Evolutionary conservation across 2,888 invertebrate genomes (phyloP), one percentile per base, ranked within the genome.

Genomic region (Toxonevra muliebris): DNA sequence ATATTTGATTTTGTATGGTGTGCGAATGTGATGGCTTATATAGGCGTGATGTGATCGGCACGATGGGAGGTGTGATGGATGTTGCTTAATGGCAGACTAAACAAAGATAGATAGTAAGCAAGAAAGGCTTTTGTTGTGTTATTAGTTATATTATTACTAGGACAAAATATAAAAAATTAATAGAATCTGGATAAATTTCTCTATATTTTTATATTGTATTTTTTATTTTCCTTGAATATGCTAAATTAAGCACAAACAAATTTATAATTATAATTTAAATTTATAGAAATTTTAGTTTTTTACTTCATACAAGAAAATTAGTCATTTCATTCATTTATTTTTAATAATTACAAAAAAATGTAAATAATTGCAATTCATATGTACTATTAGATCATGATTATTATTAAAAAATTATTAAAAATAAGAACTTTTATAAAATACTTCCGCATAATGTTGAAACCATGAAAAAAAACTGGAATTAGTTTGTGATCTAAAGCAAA

Each of bases 1-100:
- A 93, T 84, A 92, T 93, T 87, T 91, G 79, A 80, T 78, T 57
- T 30, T 30, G 30, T 30, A 30, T 30, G 30, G 30, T 30, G 30
- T 30, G 7, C 30, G 3, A 30, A 30, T 7, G 30, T 30, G 3
- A n/a, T n/a, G n/a, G n/a, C n/a, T n/a, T n/a, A n/a, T n/a, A 7
- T 30, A 30, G 30, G 2, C 3, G 7, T 30, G 7, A 30, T 30
- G 30, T 30, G 30, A 30, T 30, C 3, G 7, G 30, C 30, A 30
- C 30, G 30, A 30, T 7, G 7, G 7, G 30, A 2, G 30, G 2
- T 5, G 19, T 17, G 15, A 48, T 48, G 13, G n/a, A 15, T 15
- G 17, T 12, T 52, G 19, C 13, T n/a, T n/a, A 19, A 17, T 2
- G n/a, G 15, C n/a, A 19, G 10, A 15, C 10, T 15, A 52, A n/a